Base-by-base conservation (phyloP, 2,888 invertebrate genomes). In the Eurytoma californica region DNA sequence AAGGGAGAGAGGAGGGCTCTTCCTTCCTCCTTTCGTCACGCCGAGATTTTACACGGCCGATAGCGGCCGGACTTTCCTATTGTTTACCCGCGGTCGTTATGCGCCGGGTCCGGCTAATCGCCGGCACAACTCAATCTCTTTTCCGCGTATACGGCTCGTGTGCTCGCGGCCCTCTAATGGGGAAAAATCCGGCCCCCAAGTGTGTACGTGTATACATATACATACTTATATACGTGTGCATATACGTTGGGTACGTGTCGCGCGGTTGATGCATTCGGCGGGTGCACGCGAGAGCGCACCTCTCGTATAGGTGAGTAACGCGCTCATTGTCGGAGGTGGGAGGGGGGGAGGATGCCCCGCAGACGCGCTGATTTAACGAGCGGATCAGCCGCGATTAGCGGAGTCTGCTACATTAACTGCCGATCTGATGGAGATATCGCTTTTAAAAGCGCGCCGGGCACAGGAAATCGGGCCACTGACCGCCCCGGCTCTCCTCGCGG, bases 21-120 rank as follows among this genome's bases (percentile, higher is more conserved):
- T 20, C 49, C n/a, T 70, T 49, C 61, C 24, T 53, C 24, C 72
- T 79, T 74, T 81, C 72, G 76, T 70, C 75, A 76, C 79, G 75
- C 79, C 76, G 70, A 67, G 77, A 82, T 84, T 83, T 86, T 83
- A 84, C 80, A 65, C 79, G 82, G 47, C 16, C 82, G 83, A 82
- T 82, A 80, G 78, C 80, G 77, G 28, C 3, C 57, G 65, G 66
- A 70, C 78, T 78, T 73, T 73, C 68, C 79, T 79, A 79, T 79
- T 79, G 79, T 79, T 79, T 70, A 70, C 72, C 72, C n/a, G 9
- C 61, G 65, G 66, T 63, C 66, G 77, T 67, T 65, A 49, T 57
- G 49, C 24, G 39, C 39, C 39, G 39, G 14, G 20, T 3, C 39
- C 28, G 20, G 66, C 80, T 80, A 80, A 77, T 78, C 80, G 72